Percentiles rank a stretch among this genome's conserved stretches.
Evolutionary conservation across 2,888 invertebrate species (phyloP).

Genomic region (Apodemia duryi): DNA sequence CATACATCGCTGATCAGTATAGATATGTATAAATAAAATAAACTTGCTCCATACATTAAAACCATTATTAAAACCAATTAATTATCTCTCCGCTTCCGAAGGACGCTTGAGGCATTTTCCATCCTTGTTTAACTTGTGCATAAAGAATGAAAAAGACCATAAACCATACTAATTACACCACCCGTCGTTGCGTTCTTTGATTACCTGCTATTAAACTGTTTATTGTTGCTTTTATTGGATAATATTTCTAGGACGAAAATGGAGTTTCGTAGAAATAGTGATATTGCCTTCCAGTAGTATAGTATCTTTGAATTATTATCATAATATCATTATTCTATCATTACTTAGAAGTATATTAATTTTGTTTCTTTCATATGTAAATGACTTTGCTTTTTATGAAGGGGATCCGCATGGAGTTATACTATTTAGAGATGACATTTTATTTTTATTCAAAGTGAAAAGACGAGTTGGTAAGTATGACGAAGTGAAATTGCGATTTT

Average conservation of each 20-base stretch:
- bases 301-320: no score
- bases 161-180: slow-evolving; percentile 13
- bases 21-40: slow-evolving; percentile 31
- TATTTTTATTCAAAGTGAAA: no score
- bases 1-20: no score
- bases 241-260: background rate
- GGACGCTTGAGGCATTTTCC: slow-evolving; percentile 26
- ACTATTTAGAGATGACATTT: no score
- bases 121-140: slow-evolving; percentile 30
- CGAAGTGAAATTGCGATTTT: no score
- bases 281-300: background rate
- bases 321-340: no score
- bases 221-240: slow-evolving; percentile 7
- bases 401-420: no score
- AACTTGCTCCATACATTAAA: slow-evolving; percentile 40
- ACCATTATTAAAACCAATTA: slow-evolving; percentile 37
- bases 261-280: background rate
- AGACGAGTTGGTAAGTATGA: no score
- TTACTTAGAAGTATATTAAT: no score
- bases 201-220: slow-evolving; percentile 11
- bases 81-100: slow-evolving; percentile 39
- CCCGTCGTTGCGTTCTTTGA: slow-evolving; percentile 9
- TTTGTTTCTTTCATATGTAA: no score
- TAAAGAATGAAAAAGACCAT: background rate
- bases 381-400: no score